These are phyloP conservation scores for Pteronura brasiliensis DNA, from an alignment of 2,113 vertebrate genomes.

Conservation along the genomic window DNA sequence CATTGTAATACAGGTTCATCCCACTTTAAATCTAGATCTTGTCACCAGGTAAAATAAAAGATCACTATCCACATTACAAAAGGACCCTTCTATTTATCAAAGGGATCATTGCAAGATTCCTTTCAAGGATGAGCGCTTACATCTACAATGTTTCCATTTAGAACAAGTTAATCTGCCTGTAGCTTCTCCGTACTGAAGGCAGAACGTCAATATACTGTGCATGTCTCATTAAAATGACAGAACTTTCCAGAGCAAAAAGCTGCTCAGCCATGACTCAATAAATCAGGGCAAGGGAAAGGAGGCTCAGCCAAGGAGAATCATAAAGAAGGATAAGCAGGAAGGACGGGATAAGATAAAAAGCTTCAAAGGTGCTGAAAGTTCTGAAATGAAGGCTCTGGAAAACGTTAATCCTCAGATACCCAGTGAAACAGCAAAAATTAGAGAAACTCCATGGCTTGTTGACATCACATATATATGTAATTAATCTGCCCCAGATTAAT, in stretches of 20 bases:
- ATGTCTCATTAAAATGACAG: background rate
- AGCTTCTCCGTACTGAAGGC: background rate
- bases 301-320: background rate
- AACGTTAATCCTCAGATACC: background rate
- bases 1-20: background rate
- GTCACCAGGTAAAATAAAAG: constrained; percentile 16
- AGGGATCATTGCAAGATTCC: background rate
- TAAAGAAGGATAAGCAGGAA: background rate
- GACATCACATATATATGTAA: background rate
- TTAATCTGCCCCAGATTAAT: background rate
- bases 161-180: background rate
- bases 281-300: background rate
- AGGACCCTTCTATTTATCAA: background rate
- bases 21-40: constrained; percentile 38
- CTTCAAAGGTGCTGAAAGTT: background rate
- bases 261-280: background rate
- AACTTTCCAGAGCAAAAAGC: background rate
- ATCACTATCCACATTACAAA: constrained; percentile 34
- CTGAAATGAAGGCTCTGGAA: background rate
- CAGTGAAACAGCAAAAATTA: background rate
- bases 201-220: background rate
- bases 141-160: background rate
- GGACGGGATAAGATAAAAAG: background rate
- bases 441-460: background rate
- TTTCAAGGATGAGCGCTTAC: background rate